phyloP scores from a whole-genome alignment of 1,140 invertebrate species.

The Anthonomus grandis region DNA sequence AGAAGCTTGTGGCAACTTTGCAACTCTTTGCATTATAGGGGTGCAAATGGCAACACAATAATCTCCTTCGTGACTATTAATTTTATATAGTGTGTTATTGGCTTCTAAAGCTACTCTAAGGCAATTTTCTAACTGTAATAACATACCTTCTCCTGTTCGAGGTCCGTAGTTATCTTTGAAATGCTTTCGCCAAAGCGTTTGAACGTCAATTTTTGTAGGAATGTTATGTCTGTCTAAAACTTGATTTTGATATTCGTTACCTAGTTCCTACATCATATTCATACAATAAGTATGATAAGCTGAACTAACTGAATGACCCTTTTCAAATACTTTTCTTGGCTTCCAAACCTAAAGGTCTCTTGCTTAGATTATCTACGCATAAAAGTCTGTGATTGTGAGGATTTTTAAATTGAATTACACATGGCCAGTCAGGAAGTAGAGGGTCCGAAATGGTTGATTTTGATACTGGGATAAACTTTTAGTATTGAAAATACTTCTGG shows the following conservation, averaged over 20 bases:
- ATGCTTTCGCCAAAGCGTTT: not conserved
- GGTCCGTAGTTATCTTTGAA: not conserved
- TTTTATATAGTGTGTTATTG: constrained; percentile 2
- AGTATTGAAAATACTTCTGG: no score
- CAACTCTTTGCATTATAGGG: not conserved
- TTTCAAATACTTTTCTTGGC: not conserved
- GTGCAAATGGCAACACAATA: not conserved
- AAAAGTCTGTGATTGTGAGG: not conserved
- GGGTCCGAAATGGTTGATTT: not conserved
- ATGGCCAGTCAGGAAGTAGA: not conserved
- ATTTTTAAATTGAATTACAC: not conserved
- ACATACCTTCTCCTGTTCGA: not conserved
- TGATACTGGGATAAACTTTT: not conserved
- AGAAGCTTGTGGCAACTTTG: not conserved
- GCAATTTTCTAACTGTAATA: not conserved
- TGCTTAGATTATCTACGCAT: no score
- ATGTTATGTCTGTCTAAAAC: not conserved
- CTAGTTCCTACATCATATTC: not conserved
- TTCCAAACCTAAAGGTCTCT: no score
- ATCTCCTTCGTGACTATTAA: not conserved
- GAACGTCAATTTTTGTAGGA: not conserved
- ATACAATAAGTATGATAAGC: not conserved
- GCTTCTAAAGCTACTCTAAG: not conserved
- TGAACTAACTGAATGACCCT: not conserved
- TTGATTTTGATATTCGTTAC: not conserved